Conservation (phyloP, 2,888 invertebrate species). For the Thereva nobilitata region DNA sequence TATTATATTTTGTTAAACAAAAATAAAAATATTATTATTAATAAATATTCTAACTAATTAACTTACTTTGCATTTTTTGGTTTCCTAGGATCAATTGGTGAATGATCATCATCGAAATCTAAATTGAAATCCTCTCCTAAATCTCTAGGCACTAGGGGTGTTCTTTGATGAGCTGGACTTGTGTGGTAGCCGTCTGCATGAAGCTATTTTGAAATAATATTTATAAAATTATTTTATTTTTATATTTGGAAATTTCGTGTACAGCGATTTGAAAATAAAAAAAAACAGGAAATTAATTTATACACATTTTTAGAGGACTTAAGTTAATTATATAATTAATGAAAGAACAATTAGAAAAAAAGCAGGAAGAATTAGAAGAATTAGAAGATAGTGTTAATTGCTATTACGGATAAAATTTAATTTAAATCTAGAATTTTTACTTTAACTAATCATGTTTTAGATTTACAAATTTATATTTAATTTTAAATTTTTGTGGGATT, state of each 20-base stretch:
- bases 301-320: not conserved
- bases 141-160: conserved; percentile 77
- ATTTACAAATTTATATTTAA: too few relatives aligned
- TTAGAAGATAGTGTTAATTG: not conserved
- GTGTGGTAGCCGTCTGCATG: conserved; percentile 89
- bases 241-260: not conserved
- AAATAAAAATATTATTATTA: not conserved
- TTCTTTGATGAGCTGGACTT: conserved; percentile 75
- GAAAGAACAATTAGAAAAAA: not conserved
- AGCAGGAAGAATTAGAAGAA: not conserved
- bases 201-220: conserved; percentile 62
- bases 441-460: too few relatives aligned
- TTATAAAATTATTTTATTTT: not conserved
- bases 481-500: too few relatives aligned
- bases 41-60: not conserved
- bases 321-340: conserved; percentile 1
- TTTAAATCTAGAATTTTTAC: too few relatives aligned
- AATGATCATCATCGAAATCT: conserved; percentile 57
- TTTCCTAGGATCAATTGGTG: conserved; percentile 57
- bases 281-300: not conserved
- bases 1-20: too few relatives aligned
- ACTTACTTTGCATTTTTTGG: conserved; percentile 93
- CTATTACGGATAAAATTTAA: not conserved
- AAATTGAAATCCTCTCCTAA: conserved; percentile 71
- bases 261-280: not conserved